phyloP scores from a whole-genome alignment of 2,113 vertebrate genomes.

The Tachysurus vachellii region DNA sequence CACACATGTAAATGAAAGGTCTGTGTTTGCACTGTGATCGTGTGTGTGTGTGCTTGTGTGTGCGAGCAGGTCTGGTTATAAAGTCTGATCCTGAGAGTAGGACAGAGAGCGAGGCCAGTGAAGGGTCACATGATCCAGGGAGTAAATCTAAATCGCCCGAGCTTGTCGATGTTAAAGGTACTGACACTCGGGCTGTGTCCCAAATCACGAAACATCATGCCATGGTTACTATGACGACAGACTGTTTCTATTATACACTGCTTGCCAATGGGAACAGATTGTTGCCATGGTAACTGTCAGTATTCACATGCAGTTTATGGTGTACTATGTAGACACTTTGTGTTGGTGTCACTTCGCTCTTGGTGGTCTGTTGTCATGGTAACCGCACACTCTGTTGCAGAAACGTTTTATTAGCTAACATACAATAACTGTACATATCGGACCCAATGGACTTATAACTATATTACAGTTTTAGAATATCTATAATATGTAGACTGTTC shows the following conservation, averaged over 20 bases:
- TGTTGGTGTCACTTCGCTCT: not conserved
- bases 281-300: no score
- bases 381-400: not conserved
- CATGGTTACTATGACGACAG: not conserved
- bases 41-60: conserved; percentile 8
- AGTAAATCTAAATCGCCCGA: conserved; percentile 83
- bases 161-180: conserved; percentile 90
- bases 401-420: not conserved
- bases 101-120: conserved; percentile 83
- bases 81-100: conserved; percentile 82
- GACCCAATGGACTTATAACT: not conserved
- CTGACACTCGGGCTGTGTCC: conserved; percentile 17
- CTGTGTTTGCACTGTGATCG: not conserved
- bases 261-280: no score
- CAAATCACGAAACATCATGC: not conserved
- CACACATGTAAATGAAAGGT: not conserved
- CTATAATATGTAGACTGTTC: not conserved
- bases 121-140: conserved; percentile 78
- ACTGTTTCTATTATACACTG: not conserved
- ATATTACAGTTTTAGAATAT: not conserved
- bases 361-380: not conserved
- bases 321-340: not conserved
- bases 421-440: not conserved
- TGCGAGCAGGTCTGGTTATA: conserved; percentile 76
- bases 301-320: no score